Percentiles rank a stretch among this genome's conserved stretches.
phyloP scores from a whole-genome alignment of 2,888 invertebrate genomes.

The Myopa tessellatipennis region DNA sequence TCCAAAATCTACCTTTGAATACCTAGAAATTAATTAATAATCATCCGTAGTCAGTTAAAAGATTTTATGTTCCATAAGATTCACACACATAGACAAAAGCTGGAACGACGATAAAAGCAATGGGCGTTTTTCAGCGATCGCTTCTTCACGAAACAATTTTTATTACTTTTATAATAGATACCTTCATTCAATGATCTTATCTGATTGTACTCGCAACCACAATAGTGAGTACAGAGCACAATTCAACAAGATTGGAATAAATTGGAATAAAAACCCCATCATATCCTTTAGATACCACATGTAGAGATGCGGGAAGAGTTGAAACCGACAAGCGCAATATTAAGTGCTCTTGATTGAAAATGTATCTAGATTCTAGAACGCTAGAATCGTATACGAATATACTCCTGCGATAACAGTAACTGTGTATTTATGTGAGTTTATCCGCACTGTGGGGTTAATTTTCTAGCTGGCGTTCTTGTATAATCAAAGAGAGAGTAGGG shows the following conservation, averaged over 20 bases:
- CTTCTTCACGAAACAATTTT: too few species aligned
- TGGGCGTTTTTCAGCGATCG: too few species aligned
- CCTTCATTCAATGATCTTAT: too few species aligned
- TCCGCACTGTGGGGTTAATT: conserved; percentile 32
- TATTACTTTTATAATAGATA: too few species aligned
- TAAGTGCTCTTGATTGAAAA: not conserved
- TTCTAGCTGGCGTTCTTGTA: conserved; percentile 27
- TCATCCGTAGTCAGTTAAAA: not conserved
- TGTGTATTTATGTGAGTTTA: conserved; percentile 1
- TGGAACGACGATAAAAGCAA: not conserved
- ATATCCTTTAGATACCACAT: too few species aligned
- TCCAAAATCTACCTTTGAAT: too few species aligned
- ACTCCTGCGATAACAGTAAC: not conserved
- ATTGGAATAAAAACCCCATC: too few species aligned
- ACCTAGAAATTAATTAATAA: too few species aligned
- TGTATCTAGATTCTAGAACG: conserved; percentile 6
- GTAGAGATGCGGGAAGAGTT: not conserved
- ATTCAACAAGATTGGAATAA: too few species aligned
- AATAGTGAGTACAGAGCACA: too few species aligned
- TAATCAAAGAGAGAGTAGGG: conserved; percentile 9
- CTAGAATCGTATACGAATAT: too few species aligned
- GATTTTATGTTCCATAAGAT: not conserved
- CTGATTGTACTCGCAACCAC: not conserved
- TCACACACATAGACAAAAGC: conserved; percentile 3
- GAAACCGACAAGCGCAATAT: not conserved